A percentile compares a stretch with the other conserved stretches of the same genome.
Conservation (phyloP, 1,140 invertebrate species). For the Oryzaephilus surinamensis region DNA sequence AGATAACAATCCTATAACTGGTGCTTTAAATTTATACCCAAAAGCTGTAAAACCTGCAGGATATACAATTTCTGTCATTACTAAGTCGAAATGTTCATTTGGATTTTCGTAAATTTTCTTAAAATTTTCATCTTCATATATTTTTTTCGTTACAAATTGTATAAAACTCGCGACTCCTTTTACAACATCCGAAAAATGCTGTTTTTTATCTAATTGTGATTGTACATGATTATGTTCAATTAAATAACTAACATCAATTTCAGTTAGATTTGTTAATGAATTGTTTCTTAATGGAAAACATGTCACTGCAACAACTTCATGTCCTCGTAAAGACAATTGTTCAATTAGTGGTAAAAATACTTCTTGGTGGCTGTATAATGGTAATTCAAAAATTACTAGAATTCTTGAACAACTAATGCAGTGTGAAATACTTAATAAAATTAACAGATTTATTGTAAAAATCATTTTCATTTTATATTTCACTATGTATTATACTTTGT, state of each 20-base stretch:
- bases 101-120: conserved; percentile 19
- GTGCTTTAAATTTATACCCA: conserved; percentile 3
- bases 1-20: conserved; percentile 5
- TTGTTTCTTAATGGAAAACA: conserved; percentile 17
- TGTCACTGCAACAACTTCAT: conserved; percentile 32
- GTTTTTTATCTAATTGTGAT: background rate
- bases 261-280: conserved; percentile 8
- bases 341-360: conserved; percentile 4
- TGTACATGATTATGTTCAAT: background rate
- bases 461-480: conserved; percentile 8
- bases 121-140: conserved; percentile 21
- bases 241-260: conserved; percentile 11
- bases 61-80: too few species aligned
- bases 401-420: conserved; percentile 5
- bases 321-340: conserved; percentile 24
- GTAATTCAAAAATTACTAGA: background rate
- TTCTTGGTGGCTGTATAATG: background rate
- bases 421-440: too few species aligned
- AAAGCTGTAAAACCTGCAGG: conserved; percentile 3
- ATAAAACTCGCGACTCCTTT: too few species aligned
- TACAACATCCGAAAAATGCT: background rate
- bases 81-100: conserved; percentile 18
- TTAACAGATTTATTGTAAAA: background rate
- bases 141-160: background rate
- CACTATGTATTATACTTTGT: background rate